phyloP scores from a whole-genome alignment of 2,113 vertebrate genomes.

The Dipodomys spectabilis region DNA sequence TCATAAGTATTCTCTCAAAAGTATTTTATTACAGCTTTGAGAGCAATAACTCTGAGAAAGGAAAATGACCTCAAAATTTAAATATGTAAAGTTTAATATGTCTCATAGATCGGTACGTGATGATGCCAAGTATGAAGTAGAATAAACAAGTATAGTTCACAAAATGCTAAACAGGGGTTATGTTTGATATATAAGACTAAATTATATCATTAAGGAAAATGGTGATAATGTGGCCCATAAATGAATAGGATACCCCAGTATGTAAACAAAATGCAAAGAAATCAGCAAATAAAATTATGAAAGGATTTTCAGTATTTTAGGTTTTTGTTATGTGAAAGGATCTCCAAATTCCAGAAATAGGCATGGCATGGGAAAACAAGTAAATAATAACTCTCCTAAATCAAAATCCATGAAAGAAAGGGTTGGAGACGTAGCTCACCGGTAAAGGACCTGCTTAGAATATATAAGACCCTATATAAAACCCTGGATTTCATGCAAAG shows the following conservation, averaged over 20 bases:
- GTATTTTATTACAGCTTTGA: background rate
- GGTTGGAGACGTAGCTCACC: background rate
- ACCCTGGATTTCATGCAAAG: background rate
- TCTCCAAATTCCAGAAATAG: too few species aligned
- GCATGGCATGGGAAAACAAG: background rate
- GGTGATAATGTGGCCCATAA: background rate
- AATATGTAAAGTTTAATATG: conserved; percentile 23
- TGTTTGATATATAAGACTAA: background rate
- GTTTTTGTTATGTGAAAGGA: background rate
- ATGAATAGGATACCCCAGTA: background rate
- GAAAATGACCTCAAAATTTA: conserved; percentile 27
- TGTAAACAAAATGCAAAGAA: background rate
- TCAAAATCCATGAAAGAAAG: conserved; percentile 43
- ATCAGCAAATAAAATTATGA: background rate
- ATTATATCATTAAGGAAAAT: background rate
- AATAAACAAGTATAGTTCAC: conserved; percentile 13
- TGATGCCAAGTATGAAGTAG: background rate
- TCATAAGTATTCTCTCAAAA: background rate
- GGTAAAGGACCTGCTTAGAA: background rate
- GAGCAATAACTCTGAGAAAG: conserved; percentile 13
- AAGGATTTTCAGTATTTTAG: background rate
- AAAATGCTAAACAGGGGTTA: background rate
- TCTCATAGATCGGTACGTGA: background rate
- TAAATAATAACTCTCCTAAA: conserved; percentile 33
- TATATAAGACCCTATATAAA: background rate